Conservation (phyloP, 2,797 vertebrate genomes). For the Pantherophis vulpinus region DNA sequence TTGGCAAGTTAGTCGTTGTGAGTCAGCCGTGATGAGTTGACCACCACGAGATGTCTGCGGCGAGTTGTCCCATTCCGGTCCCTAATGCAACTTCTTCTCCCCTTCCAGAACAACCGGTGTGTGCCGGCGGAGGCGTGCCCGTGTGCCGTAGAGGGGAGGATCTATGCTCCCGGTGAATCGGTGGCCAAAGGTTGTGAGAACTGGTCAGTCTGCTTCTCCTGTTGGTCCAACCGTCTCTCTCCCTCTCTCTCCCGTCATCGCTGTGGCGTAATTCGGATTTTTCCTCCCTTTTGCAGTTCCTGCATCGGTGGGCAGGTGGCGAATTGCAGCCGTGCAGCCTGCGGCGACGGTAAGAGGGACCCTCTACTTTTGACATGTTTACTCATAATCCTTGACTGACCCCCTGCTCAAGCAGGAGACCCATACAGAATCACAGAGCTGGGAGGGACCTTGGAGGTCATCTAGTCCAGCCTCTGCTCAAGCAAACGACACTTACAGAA, state of each 20-base stretch:
- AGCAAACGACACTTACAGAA: too few species aligned
- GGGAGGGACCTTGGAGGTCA: too few species aligned
- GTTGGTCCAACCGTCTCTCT: fast-evolving
- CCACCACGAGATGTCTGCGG: fast-evolving
- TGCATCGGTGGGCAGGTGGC: slow-evolving; percentile 77
- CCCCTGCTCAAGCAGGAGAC: too few species aligned
- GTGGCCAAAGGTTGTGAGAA: slow-evolving; percentile 78
- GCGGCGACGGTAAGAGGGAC: slow-evolving; percentile 71
- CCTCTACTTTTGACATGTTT: too few species aligned
- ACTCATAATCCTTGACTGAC: too few species aligned
- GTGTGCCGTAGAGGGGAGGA: slow-evolving; percentile 72
- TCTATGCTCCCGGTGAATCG: slow-evolving; percentile 68
- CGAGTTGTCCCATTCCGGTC: background rate
- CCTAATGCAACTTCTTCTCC: background rate
- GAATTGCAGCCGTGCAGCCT: slow-evolving; percentile 76
- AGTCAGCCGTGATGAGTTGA: fast-evolving
- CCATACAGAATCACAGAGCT: too few species aligned
- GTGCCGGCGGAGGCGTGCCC: slow-evolving; percentile 74
- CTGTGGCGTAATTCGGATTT: fast-evolving
- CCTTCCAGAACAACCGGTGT: slow-evolving; percentile 71
- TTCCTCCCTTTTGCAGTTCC: slow-evolving; percentile 67
- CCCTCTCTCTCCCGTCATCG: fast-evolving
- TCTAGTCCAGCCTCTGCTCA: too few species aligned
- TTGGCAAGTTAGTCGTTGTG: fast-evolving
- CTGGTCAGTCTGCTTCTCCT: slow-evolving; percentile 70